Percentiles rank a stretch among this genome's conserved stretches.
Evolutionary conservation across 2,888 invertebrate genomes (phyloP).

Genomic region (Melikaiella ostensackeni): DNA sequence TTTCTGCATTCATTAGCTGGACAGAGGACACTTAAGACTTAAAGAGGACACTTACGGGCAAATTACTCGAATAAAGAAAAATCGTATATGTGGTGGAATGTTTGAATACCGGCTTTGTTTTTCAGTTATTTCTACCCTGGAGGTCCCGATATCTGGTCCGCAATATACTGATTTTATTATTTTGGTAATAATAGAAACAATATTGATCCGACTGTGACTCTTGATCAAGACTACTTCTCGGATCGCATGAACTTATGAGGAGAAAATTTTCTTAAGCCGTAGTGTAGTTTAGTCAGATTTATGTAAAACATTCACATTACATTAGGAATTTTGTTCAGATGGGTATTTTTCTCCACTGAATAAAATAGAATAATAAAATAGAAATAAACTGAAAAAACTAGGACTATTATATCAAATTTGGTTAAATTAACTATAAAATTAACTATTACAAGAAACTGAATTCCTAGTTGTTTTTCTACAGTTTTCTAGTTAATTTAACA

Average conservation of each 20-base stretch:
- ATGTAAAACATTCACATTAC: no score
- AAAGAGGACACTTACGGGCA: slow-evolving; percentile 3
- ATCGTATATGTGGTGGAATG: background rate
- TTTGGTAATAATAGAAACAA: slow-evolving; percentile 5
- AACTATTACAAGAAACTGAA: no score
- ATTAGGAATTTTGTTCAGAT: no score
- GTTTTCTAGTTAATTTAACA: no score
- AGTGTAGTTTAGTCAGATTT: background rate
- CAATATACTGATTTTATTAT: background rate
- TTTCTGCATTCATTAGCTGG: background rate
- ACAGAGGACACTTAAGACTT: background rate
- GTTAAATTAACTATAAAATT: no score
- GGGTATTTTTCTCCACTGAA: no score
- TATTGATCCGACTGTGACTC: background rate
- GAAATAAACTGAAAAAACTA: no score
- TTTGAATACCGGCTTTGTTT: slow-evolving; percentile 31
- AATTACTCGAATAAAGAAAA: slow-evolving; percentile 25
- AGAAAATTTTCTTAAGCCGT: background rate
- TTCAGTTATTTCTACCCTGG: background rate
- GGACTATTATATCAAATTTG: no score
- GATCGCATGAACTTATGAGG: background rate
- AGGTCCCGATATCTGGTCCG: background rate
- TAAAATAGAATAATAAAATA: no score
- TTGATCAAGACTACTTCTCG: background rate
- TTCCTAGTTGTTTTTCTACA: no score